Base-by-base conservation (phyloP, 2,888 invertebrate genomes). In the Didymodactylos carnosus region DNA sequence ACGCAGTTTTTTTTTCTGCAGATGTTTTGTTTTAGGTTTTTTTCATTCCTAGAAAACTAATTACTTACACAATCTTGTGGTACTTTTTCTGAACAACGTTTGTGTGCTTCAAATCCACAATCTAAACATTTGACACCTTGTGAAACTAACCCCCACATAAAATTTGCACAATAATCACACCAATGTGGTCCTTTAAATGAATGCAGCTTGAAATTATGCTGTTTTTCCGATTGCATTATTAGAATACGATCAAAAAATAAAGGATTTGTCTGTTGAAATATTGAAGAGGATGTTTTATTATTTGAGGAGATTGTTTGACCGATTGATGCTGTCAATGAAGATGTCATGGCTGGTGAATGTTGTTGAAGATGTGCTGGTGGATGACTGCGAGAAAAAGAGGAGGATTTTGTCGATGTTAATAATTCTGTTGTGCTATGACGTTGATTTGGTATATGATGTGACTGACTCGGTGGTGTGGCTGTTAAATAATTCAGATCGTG, bases 101-200 rank as follows among this genome's bases (percentile, higher is more conserved):
- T 88, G 82, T 94, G 94, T 3, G 93, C 92, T 80, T 90, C 89
- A 81, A 93, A 91, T 3, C 92, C 92, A 83, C 94, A 94, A 39
- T 72, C 75, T 29, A 49, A 51, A 69, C 91, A 93, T 83, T 90
- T 91, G 4, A 92, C 90, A 49, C 92, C 92, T 84, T 94, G 94
- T 14, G 91, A 91, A 1, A 92, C 91, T 78, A 94, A 89, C 8
- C 94, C 94, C 94, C 94, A 94, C 73, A 94, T 86, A 82, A 93
- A 94, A 83, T 94, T 94, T 16, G 92, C 91, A 85, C 94, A 94
- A 78, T 91, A 88, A 81, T 93, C 92, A 84, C 94, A 94, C 91
- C 92, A 93, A 81, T 92, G 91, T 43, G 92, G 85, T 0, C 91
- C 91, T 82, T 91, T 91, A 80, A 92, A 92, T 13, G 90, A 92